phyloP scores from a whole-genome alignment of 2,888 invertebrate species.

The Pollenia labialis region DNA sequence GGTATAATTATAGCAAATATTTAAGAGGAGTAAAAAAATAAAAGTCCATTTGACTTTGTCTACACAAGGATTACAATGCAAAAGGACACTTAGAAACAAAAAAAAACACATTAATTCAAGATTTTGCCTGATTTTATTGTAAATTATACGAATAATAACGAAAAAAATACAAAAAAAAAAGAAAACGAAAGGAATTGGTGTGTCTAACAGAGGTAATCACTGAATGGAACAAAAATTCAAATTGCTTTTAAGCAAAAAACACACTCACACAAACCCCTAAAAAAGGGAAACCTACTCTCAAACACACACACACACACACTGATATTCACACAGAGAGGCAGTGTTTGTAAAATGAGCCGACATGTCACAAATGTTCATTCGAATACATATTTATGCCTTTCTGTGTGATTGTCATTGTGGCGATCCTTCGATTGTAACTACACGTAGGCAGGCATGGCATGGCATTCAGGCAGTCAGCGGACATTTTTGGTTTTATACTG shows the following conservation, averaged over 20 bases:
- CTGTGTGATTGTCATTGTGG: constrained; percentile 4
- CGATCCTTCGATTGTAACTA: constrained; percentile 55
- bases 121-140: constrained; percentile 58
- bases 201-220: constrained; percentile 68
- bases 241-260: constrained; percentile 64
- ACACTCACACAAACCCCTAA: not conserved
- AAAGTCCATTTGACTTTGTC: constrained; percentile 68
- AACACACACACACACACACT: not conserved
- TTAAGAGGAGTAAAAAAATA: constrained; percentile 8
- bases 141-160: constrained; percentile 42
- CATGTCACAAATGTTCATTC: constrained; percentile 61
- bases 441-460: constrained; percentile 53
- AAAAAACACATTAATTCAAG: constrained; percentile 28
- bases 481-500: constrained; percentile 65
- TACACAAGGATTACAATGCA: constrained; percentile 67
- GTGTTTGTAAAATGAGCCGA: constrained; percentile 65
- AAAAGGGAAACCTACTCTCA: not conserved
- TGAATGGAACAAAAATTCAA: constrained; percentile 70
- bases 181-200: constrained; percentile 37
- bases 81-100: constrained; percentile 55
- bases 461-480: constrained; percentile 17
- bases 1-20: constrained; percentile 71
- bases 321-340: constrained; percentile 34
- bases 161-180: constrained; percentile 21
- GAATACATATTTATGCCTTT: not conserved